Conservation (phyloP, 2,888 invertebrate species). For the Lapara coniferarum region DNA sequence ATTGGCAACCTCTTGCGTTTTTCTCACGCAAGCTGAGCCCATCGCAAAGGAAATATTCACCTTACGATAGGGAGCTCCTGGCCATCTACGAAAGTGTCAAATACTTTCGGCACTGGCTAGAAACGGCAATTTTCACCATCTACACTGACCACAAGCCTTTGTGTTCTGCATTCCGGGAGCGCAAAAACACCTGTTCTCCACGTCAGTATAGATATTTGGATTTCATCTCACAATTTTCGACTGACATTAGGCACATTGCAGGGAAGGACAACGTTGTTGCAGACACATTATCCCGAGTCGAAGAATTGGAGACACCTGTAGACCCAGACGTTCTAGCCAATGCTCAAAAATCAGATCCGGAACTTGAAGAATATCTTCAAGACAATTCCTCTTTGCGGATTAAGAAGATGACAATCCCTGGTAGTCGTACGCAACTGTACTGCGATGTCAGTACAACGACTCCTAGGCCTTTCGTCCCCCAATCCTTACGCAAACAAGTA, state of each 20-base stretch:
- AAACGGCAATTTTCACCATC: conserved; percentile 19
- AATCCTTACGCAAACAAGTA: conserved; percentile 24
- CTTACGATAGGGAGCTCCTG: conserved; percentile 31
- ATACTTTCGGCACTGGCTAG: conserved; percentile 29
- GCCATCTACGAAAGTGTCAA: conserved; percentile 31
- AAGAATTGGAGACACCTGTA: background rate
- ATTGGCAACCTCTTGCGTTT: conserved; percentile 32
- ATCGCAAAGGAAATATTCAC: conserved; percentile 27
- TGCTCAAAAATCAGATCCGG: conserved; percentile 5
- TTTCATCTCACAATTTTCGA: conserved; percentile 32
- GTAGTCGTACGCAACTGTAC: background rate
- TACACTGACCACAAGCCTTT: conserved; percentile 28
- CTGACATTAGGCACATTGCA: conserved; percentile 21
- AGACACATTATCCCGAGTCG: conserved; percentile 37
- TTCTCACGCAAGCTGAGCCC: conserved; percentile 30
- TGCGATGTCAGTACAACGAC: conserved; percentile 1
- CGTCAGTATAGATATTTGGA: conserved; percentile 28
- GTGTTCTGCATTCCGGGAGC: conserved; percentile 26
- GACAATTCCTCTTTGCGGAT: background rate
- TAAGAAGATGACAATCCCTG: background rate
- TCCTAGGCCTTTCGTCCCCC: conserved; percentile 33
- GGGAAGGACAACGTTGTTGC: conserved; percentile 49
- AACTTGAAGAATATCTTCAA: background rate
- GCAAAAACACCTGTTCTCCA: conserved; percentile 25
- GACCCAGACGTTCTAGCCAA: conserved; percentile 8